Conservation (phyloP, 2,888 invertebrate species). For the Odontocerum albicorne region DNA sequence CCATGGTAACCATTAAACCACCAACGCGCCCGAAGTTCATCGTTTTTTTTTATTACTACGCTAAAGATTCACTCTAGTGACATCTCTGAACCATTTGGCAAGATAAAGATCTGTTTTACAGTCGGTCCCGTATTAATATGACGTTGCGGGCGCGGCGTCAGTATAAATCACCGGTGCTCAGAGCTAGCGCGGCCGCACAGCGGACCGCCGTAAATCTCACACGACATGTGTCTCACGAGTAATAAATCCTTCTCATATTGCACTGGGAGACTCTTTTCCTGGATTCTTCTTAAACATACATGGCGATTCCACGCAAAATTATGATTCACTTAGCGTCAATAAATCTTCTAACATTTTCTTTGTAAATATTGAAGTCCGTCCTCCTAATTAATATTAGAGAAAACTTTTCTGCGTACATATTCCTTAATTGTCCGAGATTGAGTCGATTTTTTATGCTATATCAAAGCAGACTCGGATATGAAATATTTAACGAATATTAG, state of each 20-base stretch:
- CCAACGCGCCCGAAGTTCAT: no score
- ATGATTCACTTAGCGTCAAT: background rate
- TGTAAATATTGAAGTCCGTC: no score
- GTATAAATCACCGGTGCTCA: slow-evolving; percentile 30
- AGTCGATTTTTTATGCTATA: no score
- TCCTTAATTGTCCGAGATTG: no score
- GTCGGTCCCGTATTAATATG: slow-evolving; percentile 24
- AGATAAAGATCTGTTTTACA: slow-evolving; percentile 18
- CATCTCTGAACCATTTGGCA: slow-evolving; percentile 17
- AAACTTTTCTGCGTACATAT: no score
- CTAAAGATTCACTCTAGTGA: slow-evolving; percentile 17
- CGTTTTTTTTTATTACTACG: no score
- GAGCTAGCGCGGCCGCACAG: slow-evolving; percentile 13
- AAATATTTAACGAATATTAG: no score
- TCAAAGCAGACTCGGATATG: no score
- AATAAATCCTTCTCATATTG: slow-evolving; percentile 1
- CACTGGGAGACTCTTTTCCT: background rate
- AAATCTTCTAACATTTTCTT: no score
- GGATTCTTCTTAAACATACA: background rate
- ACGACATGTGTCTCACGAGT: slow-evolving; percentile 11
- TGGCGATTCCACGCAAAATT: background rate
- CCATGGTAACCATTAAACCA: no score
- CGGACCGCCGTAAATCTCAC: slow-evolving; percentile 23
- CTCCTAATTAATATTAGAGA: no score
- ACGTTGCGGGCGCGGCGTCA: no score